Evolutionary conservation across 2,113 vertebrate species (phyloP).

Genomic region (Actenoides hombroni): DNA sequence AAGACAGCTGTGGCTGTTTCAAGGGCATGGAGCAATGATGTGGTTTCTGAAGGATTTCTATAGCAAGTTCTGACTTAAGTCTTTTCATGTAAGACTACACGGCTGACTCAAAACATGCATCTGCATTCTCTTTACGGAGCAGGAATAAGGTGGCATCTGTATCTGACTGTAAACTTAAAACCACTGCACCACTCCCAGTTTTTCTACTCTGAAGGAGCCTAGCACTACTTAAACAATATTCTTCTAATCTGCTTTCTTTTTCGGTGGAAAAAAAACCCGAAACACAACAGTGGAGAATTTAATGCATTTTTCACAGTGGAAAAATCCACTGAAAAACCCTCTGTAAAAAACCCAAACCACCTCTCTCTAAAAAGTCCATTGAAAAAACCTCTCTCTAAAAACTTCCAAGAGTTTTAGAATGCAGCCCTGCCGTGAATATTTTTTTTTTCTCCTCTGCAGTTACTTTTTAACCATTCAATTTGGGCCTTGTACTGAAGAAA

Average conservation of each 20-base stretch:
- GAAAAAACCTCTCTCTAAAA: background rate
- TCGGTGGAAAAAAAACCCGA: background rate
- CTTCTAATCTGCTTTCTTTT: background rate
- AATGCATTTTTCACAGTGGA: background rate
- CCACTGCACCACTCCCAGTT: background rate
- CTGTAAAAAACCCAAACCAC: too few species aligned
- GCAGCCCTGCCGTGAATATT: background rate
- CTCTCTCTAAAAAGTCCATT: too few species aligned
- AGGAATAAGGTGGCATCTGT: background rate
- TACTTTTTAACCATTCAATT: background rate
- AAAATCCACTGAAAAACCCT: background rate
- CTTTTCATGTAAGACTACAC: background rate
- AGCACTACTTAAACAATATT: background rate
- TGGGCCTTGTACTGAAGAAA: background rate
- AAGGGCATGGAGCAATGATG: background rate
- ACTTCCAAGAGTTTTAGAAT: background rate
- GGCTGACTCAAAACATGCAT: background rate
- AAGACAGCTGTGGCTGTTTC: background rate
- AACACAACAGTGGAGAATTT: background rate
- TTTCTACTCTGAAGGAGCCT: background rate
- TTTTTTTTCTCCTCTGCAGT: background rate
- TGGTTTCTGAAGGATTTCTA: background rate
- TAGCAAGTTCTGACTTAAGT: background rate
- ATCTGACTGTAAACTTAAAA: background rate
- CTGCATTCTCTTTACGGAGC: accelerated